Conservation (phyloP, 2,113 vertebrate species). For the Ascaphus truei region DNA sequence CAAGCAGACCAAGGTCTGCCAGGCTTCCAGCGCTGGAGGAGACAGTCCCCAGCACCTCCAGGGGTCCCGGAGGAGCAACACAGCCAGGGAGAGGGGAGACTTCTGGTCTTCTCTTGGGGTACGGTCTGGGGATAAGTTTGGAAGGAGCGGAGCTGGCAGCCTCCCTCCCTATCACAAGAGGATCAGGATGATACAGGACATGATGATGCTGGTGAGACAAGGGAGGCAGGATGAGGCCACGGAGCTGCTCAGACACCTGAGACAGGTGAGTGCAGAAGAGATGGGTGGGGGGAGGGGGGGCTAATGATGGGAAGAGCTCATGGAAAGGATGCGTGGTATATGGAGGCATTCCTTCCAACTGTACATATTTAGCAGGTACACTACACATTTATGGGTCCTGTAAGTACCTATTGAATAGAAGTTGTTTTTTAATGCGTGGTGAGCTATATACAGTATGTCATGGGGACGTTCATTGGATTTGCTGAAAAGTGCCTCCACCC, state of each 20-base stretch:
- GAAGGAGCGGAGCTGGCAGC: constrained; percentile 54
- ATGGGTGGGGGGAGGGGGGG: too few species aligned
- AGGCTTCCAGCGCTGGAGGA: constrained; percentile 52
- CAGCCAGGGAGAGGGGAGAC: constrained; percentile 71
- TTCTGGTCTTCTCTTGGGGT: constrained; percentile 80
- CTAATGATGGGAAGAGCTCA: background rate
- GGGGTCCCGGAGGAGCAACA: constrained; percentile 61
- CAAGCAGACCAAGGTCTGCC: constrained; percentile 83
- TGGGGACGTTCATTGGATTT: too few species aligned
- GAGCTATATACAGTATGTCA: too few species aligned
- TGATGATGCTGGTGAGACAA: constrained; percentile 88
- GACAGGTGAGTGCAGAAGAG: constrained; percentile 77
- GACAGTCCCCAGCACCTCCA: constrained; percentile 57
- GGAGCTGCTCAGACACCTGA: constrained; percentile 86
- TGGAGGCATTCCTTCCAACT: too few species aligned
- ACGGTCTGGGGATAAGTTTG: constrained; percentile 80
- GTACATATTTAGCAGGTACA: too few species aligned
- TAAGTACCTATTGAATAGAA: too few species aligned
- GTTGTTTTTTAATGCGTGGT: too few species aligned
- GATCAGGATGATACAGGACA: constrained; percentile 90
- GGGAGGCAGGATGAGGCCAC: constrained; percentile 88
- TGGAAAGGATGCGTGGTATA: background rate
- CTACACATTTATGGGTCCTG: too few species aligned
- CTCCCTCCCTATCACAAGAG: constrained; percentile 87
- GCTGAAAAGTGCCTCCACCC: too few species aligned